Evolutionary conservation across 2,113 vertebrate species (phyloP), one percentile per base, ranked within the genome.

Genomic region (Catharus fuscescens): DNA sequence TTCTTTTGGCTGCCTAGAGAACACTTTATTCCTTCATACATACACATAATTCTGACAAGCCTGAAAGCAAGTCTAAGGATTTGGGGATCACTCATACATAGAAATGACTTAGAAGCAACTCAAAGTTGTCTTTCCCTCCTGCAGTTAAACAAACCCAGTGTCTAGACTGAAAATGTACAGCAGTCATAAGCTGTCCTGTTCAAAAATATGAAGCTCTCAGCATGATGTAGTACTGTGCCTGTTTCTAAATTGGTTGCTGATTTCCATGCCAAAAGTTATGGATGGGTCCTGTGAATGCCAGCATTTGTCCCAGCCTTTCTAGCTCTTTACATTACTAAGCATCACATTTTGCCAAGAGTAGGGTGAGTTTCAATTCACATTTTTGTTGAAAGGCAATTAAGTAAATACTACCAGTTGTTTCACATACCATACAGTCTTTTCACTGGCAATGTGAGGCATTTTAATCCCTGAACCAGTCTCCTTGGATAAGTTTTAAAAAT

Each of bases 141-240:
- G 50, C 45, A 86, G 45, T 69, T 91, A 83, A 87, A 80, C 47
- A 91, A 89, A 86, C 84, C 3, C 38, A 74, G 53, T 84, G 74
- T 89, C 69, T 74, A 73, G 69, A 54, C 80, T 45, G 73, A 74
- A 95, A 85, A 64, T 12, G 44, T 74, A 74, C 61, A 70, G 38
- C 57, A 53, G 19, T 28, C 1, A 1, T 66, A 83, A 88, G 84
- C 53, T 83, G 42, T 38, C 23, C 50, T 64, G 50, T 91, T 85
- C 44, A 73, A 86, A 96, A 96, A 78, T 48, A 72, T 5, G n/a
- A 92, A 86, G 67, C 42, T 93, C 69, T 95, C 78, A 83, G 87
- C 59, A 79, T 77, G 53, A 73, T 80, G 47, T 89, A 83, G 91
- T 70, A 67, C 28, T 70, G 24, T 76, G 70, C 61, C 89, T 73